Conservation (phyloP, 2,797 vertebrate species). For the Rhinella marina region DNA sequence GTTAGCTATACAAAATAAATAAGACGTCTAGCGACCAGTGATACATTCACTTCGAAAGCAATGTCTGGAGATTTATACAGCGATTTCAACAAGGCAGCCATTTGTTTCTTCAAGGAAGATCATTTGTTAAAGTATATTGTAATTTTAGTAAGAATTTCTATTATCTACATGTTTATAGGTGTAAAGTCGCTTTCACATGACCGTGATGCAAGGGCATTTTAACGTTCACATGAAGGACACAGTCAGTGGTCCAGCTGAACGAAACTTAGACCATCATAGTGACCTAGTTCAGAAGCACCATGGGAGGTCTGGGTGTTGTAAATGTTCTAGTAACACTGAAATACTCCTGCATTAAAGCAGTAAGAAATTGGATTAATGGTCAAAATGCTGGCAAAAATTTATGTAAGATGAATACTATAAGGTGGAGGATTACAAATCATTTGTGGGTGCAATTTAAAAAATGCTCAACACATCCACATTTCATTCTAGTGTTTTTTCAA, state of each 20-base stretch:
- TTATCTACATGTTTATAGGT: background rate
- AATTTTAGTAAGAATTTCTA: background rate
- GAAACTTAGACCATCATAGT: background rate
- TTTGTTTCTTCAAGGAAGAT: conserved; percentile 21
- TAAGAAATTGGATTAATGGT: too few relatives aligned
- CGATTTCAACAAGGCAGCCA: conserved; percentile 7
- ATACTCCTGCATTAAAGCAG: too few relatives aligned
- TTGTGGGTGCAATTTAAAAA: background rate
- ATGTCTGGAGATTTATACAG: conserved; percentile 23
- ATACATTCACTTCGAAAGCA: conserved; percentile 11
- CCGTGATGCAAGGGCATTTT: background rate
- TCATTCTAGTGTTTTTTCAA: background rate
- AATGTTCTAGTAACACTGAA: too few relatives aligned
- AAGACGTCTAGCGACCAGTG: conserved; percentile 30
- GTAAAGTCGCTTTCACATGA: background rate
- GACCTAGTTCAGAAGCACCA: background rate
- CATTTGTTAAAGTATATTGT: conserved; percentile 20
- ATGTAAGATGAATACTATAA: background rate
- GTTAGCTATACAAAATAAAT: conserved; percentile 60
- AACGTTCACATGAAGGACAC: background rate
- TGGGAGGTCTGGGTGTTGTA: background rate
- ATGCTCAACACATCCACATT: background rate
- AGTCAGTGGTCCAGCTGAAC: background rate
- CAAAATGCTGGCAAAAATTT: background rate
- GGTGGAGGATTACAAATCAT: background rate